Evolutionary conservation across 2,888 invertebrate genomes (phyloP).

Genomic region (Abscondita cerata): DNA sequence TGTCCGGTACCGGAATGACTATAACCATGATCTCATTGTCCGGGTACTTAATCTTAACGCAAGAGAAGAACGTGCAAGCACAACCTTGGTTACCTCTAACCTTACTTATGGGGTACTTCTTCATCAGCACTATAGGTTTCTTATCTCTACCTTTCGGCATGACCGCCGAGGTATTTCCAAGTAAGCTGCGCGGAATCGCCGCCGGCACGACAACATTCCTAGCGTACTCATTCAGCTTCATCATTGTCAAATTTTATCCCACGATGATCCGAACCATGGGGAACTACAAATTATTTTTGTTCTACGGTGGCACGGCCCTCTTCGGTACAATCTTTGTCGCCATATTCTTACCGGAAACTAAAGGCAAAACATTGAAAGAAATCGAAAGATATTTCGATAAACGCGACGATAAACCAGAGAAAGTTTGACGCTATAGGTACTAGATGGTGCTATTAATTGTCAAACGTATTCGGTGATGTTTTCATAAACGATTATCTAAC

Average conservation of each 20-base stretch:
- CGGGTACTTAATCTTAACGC: constrained; percentile 54
- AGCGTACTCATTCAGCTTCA: constrained; percentile 63
- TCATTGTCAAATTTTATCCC: constrained; percentile 62
- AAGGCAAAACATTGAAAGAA: constrained; percentile 61
- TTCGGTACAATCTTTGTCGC: constrained; percentile 61
- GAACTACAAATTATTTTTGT: constrained; percentile 60
- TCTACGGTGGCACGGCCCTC: constrained; percentile 59
- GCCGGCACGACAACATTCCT: constrained; percentile 60
- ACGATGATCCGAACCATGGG: constrained; percentile 56
- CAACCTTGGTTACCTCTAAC: constrained; percentile 56
- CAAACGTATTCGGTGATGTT: no score
- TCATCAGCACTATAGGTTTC: constrained; percentile 63
- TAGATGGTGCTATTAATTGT: no score
- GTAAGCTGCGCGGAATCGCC: constrained; percentile 62
- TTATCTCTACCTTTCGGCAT: constrained; percentile 65
- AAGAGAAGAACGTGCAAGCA: constrained; percentile 20
- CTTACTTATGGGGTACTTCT: constrained; percentile 60
- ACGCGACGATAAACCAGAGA: no score
- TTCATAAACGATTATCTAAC: no score
- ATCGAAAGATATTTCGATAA: constrained; percentile 60
- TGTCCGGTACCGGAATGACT: constrained; percentile 65
- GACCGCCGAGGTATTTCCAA: constrained; percentile 64
- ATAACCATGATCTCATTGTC: constrained; percentile 62
- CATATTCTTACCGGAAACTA: constrained; percentile 62
- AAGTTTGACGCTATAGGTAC: no score